A percentile compares a stretch with the other conserved stretches of the same genome.
Conservation (phyloP, 2,888 invertebrate species). For the Sphinx pinastri region DNA sequence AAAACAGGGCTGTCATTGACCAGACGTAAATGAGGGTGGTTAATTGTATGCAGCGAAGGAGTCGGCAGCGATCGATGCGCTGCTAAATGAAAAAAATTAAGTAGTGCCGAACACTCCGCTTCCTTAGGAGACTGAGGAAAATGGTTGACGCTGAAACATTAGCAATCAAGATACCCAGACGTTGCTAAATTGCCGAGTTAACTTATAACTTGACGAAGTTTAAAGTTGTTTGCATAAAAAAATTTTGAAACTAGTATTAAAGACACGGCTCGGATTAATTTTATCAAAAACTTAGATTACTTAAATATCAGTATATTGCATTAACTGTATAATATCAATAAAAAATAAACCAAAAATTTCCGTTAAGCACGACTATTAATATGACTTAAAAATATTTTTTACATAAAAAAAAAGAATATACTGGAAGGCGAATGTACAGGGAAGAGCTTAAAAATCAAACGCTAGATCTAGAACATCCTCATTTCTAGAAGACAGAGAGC, state of each 20-base stretch:
- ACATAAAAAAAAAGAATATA: no score
- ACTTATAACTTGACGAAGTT: not conserved
- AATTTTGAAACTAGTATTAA: no score
- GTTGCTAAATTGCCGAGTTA: not conserved
- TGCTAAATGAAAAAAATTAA: conserved; percentile 28
- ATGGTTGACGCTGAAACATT: not conserved
- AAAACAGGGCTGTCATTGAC: conserved; percentile 83
- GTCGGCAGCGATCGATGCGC: conserved; percentile 62
- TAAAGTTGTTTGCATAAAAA: not conserved
- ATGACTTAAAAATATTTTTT: not conserved
- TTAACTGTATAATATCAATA: no score
- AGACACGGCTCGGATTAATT: not conserved
- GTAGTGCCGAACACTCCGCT: not conserved
- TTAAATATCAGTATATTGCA: no score
- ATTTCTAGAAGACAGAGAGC: no score
- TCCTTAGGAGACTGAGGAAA: not conserved
- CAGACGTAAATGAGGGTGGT: conserved; percentile 83
- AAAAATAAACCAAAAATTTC: not conserved
- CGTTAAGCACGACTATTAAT: not conserved
- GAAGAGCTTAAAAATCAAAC: no score
- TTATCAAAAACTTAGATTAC: no score
- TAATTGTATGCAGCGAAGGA: conserved; percentile 79
- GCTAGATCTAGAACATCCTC: no score
- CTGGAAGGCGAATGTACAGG: no score
- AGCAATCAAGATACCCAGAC: not conserved